Conservation (phyloP, 2,888 invertebrate species). For the Sphaerophoria rueppellii region DNA sequence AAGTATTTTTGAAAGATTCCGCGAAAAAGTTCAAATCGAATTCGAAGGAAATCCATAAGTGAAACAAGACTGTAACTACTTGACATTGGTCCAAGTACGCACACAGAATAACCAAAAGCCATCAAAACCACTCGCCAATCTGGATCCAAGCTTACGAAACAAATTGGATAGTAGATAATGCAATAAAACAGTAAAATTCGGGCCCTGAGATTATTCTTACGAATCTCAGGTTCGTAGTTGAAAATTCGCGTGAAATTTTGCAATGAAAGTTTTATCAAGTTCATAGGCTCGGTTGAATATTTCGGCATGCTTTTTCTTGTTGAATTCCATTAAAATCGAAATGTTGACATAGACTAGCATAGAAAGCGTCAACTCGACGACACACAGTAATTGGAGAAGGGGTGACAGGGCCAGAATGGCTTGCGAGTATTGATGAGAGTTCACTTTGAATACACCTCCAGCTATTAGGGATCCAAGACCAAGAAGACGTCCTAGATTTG, state of each 20-base stretch:
- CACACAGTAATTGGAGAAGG: constrained; percentile 75
- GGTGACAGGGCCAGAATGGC: constrained; percentile 76
- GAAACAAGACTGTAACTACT: constrained; percentile 76
- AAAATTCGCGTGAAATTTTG: constrained; percentile 77
- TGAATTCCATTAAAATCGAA: constrained; percentile 74
- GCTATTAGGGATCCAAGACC: constrained; percentile 74
- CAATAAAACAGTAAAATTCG: constrained; percentile 63
- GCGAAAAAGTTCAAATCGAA: constrained; percentile 77
- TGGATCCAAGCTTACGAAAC: constrained; percentile 74
- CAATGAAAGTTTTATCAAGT: constrained; percentile 75
- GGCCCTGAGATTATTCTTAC: constrained; percentile 74
- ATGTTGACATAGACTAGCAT: constrained; percentile 73
- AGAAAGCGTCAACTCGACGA: constrained; percentile 75
- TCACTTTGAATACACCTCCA: constrained; percentile 75
- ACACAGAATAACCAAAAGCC: constrained; percentile 75
- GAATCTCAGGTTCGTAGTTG: constrained; percentile 76
- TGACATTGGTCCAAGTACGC: constrained; percentile 75
- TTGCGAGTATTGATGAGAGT: constrained; percentile 70
- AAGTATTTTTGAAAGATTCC: constrained; percentile 74
- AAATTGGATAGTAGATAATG: constrained; percentile 70
- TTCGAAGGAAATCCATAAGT: constrained; percentile 78
- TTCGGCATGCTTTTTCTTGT: constrained; percentile 74
- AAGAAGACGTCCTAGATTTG: constrained; percentile 51
- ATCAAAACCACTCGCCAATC: constrained; percentile 69
- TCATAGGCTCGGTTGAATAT: constrained; percentile 75